Base-by-base conservation (phyloP, 1,140 invertebrate species). In the Microplitis mediator region DNA sequence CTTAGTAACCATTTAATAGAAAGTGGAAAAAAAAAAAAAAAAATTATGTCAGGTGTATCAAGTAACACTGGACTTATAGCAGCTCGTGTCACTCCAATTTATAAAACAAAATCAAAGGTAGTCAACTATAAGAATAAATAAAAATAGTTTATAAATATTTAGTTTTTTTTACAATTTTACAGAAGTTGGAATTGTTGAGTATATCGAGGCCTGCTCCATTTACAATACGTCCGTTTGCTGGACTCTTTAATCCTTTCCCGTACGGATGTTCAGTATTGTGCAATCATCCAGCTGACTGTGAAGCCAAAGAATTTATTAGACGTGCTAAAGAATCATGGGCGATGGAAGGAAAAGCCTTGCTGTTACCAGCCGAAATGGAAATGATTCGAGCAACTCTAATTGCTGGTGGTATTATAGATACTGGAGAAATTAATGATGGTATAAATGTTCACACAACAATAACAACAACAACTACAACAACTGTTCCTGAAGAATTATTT, bases 211-310 rank as follows among this genome's bases (percentile, higher is more conserved):
- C 90, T 16, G 92, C 92, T 0, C 92, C 92, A 14, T 92, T 90
- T 75, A 88, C 89, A 71, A 84, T 93, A 32, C 90, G 93, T 70
- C 93, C 93, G 0, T 94, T 93, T 76, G 92, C 93, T 3, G 92
- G 92, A 6, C 86, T 95, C 0, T 94, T 91, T 83, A 95, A 95
- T 85, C 93, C 93, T 3, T 95, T 92, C 82, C 89, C 92, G 2
- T 90, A 91, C 74, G 91, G 90, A 9, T 95, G 94, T 80, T 95
- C 94, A 0, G 89, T 95, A 4, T 86, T 95, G 2, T 95, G 93
- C 86, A 95, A 95, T 79, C 94, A 95, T 85, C 94, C 94, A 1
- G 90, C 92, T 11, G 93, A 94, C 69, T 89, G 87, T 16, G 91
- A 92, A 73, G 90, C 92, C 0, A 94, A 91, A 84, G 90, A 93